Conservation (phyloP, 2,797 vertebrate genomes). For the Orestias chungarensis region DNA sequence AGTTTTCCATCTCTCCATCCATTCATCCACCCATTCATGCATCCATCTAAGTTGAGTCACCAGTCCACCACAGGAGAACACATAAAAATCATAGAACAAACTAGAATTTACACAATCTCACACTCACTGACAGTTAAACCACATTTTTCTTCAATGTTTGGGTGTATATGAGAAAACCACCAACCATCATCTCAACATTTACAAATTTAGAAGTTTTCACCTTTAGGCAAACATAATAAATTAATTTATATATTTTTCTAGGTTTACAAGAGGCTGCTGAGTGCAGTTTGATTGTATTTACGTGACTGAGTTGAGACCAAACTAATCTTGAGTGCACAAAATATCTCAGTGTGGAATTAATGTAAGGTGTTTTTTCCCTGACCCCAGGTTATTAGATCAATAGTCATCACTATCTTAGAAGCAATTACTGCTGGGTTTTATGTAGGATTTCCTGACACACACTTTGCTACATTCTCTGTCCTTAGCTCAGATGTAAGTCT, state of each 20-base stretch:
- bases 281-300: constrained; percentile 21
- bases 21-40: too few relatives aligned
- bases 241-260: background rate
- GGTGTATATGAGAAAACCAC: background rate
- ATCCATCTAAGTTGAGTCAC: too few relatives aligned
- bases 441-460: constrained; percentile 15
- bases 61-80: too few relatives aligned
- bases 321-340: constrained; percentile 11
- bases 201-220: background rate
- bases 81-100: too few relatives aligned
- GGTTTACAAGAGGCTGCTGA: background rate
- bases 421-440: constrained; percentile 63
- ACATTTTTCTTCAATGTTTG: background rate
- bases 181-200: background rate
- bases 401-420: constrained; percentile 55
- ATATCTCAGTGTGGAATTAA: constrained; percentile 6
- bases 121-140: too few relatives aligned
- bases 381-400: constrained; percentile 67
- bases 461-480: background rate
- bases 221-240: background rate
- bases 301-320: constrained; percentile 27
- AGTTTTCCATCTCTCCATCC: too few relatives aligned
- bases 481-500: constrained; percentile 31
- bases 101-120: too few relatives aligned
- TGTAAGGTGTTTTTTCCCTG: constrained; percentile 27